Conservation (phyloP, 2,797 vertebrate species). For the Clarias platycephalus region DNA sequence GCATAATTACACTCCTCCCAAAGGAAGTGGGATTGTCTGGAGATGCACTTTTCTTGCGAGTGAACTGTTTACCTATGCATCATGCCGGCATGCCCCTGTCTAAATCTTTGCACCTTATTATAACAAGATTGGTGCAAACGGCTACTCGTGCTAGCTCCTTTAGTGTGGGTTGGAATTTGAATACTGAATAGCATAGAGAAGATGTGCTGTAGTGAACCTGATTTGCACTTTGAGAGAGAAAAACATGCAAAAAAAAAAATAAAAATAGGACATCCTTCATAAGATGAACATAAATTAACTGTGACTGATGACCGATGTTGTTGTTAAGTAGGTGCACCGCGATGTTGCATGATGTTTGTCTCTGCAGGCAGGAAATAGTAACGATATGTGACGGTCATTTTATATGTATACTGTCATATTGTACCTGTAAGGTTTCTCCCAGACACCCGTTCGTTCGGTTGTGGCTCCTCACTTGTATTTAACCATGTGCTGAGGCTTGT, state of each 20-base stretch:
- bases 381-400: neutral
- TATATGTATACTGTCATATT: neutral
- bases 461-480: neutral
- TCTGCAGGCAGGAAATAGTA: too few relatives aligned
- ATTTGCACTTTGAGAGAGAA: neutral
- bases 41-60: neutral
- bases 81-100: conserved; percentile 15
- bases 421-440: neutral
- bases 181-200: neutral
- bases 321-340: neutral
- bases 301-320: neutral
- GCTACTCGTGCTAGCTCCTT: neutral
- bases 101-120: conserved; percentile 24
- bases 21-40: conserved; percentile 17
- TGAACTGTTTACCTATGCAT: conserved; percentile 25
- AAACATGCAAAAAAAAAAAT: neutral
- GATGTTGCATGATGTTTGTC: neutral
- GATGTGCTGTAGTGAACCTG: neutral
- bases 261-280: neutral
- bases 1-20: conserved; percentile 24
- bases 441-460: neutral
- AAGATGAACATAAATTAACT: neutral
- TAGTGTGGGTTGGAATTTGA: neutral
- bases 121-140: conserved; percentile 8
- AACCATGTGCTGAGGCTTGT: neutral